These are phyloP conservation scores for Amblyjoppa proteus DNA, from an alignment of 2,888 invertebrate species.

Conservation along the genomic window DNA sequence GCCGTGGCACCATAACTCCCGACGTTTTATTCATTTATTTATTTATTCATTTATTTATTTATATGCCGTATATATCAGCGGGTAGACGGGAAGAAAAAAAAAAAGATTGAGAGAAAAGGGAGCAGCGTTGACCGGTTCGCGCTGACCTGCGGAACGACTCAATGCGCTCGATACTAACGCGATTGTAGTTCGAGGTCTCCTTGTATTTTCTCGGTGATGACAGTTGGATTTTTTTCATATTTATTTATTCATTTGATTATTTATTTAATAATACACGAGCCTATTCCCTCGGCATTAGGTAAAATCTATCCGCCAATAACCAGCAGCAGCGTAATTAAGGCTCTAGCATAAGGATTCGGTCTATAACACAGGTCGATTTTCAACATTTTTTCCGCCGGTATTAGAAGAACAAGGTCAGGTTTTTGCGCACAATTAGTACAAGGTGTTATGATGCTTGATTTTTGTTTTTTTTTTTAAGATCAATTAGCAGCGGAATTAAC, in stretches of 20 bases:
- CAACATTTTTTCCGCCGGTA: no score
- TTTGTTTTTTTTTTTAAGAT: no score
- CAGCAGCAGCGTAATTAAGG: no score
- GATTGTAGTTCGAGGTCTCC: background rate
- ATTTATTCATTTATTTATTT: conserved; percentile 15
- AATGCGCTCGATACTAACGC: conserved; percentile 10
- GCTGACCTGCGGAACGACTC: conserved; percentile 45
- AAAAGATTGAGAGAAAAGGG: conserved; percentile 23
- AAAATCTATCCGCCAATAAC: no score
- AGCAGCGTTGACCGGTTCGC: conserved; percentile 33
- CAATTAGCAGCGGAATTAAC: no score
- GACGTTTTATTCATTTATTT: conserved; percentile 46
- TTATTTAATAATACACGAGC: no score
- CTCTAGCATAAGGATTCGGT: no score
- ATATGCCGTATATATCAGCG: background rate
- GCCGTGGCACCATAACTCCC: conserved; percentile 56
- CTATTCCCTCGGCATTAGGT: no score
- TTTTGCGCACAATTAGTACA: no score
- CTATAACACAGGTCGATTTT: no score
- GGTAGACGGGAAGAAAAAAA: conserved; percentile 1
- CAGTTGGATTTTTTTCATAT: background rate
- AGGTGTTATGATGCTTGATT: no score
- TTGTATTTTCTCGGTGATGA: conserved; percentile 10
- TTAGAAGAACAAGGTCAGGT: no score
- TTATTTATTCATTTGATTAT: background rate